These are phyloP conservation scores for Lycocerus yunnanus DNA, from an alignment of 2,888 invertebrate species.

Conservation along the genomic window DNA sequence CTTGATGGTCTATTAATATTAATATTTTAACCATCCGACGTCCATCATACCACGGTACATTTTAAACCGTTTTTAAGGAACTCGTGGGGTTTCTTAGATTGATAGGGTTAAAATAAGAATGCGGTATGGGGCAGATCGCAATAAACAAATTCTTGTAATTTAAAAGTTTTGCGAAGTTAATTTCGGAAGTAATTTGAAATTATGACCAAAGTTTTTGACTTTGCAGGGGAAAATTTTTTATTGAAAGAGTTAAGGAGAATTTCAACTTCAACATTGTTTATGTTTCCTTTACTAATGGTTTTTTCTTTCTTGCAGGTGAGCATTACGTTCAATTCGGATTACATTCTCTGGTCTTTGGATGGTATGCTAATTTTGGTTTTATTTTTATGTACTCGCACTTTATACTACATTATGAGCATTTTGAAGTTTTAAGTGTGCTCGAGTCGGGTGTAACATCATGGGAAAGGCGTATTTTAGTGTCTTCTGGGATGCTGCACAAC, in stretches of 20 bases:
- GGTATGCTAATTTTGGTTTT: background rate
- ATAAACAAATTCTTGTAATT: background rate
- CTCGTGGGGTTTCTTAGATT: background rate
- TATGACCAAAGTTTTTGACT: background rate
- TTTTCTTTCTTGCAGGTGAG: background rate
- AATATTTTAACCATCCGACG: background rate
- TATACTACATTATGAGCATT: background rate
- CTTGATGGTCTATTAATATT: conserved; percentile 1
- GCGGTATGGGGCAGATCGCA: background rate
- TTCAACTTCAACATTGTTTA: background rate
- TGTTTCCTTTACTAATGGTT: background rate
- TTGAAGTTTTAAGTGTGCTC: background rate
- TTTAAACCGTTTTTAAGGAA: background rate
- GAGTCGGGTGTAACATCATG: background rate
- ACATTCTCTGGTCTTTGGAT: background rate
- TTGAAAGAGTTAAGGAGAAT: background rate
- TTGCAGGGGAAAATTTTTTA: background rate
- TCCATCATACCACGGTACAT: background rate
- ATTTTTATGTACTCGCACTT: background rate
- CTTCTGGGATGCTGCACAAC: background rate
- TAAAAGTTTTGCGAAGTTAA: background rate
- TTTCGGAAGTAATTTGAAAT: background rate
- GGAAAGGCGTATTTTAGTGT: background rate
- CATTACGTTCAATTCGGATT: background rate
- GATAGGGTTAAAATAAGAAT: background rate